Percentiles rank a stretch among this genome's conserved stretches.
phyloP scores from a whole-genome alignment of 2,888 invertebrate species.

The Euplagia quadripunctaria region DNA sequence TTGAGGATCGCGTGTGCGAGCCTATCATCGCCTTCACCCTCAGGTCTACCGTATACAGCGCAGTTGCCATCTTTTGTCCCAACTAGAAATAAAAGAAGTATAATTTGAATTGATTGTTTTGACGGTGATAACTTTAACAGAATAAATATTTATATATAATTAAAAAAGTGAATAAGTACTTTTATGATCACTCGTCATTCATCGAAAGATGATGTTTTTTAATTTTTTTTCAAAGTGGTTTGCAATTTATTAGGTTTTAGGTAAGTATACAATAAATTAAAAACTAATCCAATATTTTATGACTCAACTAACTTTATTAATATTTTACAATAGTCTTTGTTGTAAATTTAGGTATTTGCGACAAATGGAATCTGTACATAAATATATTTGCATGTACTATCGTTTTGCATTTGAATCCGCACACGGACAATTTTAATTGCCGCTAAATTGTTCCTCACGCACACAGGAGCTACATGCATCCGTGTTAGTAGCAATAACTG shows the following conservation, averaged over 20 bases:
- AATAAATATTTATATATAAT: too few relatives aligned
- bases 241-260: not conserved
- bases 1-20: conserved; percentile 95
- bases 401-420: conserved; percentile 63
- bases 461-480: conserved; percentile 53
- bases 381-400: conserved; percentile 49
- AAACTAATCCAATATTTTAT: conserved; percentile 21
- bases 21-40: conserved; percentile 94
- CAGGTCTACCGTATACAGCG: conserved; percentile 92
- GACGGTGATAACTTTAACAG: not conserved
- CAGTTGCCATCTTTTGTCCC: conserved; percentile 93
- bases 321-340: not conserved
- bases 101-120: not conserved
- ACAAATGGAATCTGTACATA: conserved; percentile 35
- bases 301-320: conserved; percentile 15
- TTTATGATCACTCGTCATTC: not conserved
- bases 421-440: conserved; percentile 79
- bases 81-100: conserved; percentile 75
- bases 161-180: too few relatives aligned
- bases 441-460: conserved; percentile 76
- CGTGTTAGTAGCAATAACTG: conserved; percentile 62
- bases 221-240: not conserved
- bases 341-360: conserved; percentile 9
- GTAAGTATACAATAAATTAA: conserved; percentile 16
- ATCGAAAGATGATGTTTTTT: too few relatives aligned